Base-by-base conservation (phyloP, 2,113 vertebrate genomes). In the Chauna torquata region DNA sequence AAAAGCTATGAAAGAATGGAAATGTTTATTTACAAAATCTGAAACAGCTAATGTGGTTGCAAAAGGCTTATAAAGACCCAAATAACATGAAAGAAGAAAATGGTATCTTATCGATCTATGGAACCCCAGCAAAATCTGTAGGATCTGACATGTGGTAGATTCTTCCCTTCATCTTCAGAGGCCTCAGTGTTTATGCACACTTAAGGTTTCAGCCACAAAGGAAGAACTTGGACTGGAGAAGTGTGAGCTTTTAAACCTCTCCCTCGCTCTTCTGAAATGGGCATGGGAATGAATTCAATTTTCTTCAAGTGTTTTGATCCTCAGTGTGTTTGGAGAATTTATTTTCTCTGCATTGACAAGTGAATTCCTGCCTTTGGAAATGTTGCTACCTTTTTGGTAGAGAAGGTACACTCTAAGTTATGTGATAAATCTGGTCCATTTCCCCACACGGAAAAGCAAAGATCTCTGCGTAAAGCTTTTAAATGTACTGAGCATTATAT, bases 241-340 rank as follows among this genome's bases (percentile, higher is more conserved):
- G 32, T 8, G 57, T 12, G 16, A 17, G 16, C 81, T 66, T 78
- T 50, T 25, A 62, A 84, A 50, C 9, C 11, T 64, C 75, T 64
- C 12, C 22, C 30, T 11, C 3, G 1, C 40, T 76, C 34, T 36
- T 65, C 79, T 74, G 44, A 13, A 52, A 45, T 2, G 20, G 23
- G 11, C 30, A 30, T 1, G 70, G 45, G 17, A 61, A 30, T 47
- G 9, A 45, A 57, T 49, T 59, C 7, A 0, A 0, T 65, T 82
- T 90, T 66, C 36, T 80, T 82, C 15, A 5, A 38, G 25, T 27
- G 30, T 72, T 93, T 65, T 55, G 58, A 49, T 69, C 40, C 57
- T 57, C 24, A 32, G 0, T 20, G 18, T 40, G 34, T 71, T 86
- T 45, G 22, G 62, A 52, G 22, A 30, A 5, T 76, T 52, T 12